A percentile compares a stretch with the other conserved stretches of the same genome.
These are phyloP conservation scores for Gallinago nigripennis DNA, from an alignment of 2,797 vertebrate genomes.

Conservation along the genomic window DNA sequence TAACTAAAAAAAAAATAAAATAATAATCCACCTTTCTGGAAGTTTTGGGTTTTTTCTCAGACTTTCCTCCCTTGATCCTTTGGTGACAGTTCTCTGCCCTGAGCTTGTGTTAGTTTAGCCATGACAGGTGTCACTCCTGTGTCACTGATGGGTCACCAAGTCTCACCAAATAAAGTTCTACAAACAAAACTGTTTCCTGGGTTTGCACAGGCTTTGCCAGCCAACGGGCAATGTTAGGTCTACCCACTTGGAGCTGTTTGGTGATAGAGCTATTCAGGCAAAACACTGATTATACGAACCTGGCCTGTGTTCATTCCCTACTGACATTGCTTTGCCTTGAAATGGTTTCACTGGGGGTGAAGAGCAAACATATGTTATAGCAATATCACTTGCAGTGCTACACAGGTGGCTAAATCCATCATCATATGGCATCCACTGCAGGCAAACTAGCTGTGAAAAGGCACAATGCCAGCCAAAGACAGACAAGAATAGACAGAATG, in stretches of 20 bases:
- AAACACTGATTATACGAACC: not conserved
- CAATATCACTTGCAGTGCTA: conserved; percentile 17
- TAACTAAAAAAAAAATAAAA: not conserved
- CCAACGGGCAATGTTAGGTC: not conserved
- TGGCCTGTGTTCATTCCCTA: not conserved
- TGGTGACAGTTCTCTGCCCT: not conserved
- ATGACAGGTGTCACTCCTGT: not conserved
- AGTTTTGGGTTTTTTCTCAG: not conserved
- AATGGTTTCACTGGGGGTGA: conserved; percentile 19
- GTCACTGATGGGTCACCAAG: not conserved
- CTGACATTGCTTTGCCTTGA: conserved; percentile 25
- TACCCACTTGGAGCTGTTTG: not conserved
- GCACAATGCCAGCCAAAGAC: conserved; percentile 23
- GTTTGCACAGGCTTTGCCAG: not conserved
- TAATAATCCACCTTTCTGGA: not conserved
- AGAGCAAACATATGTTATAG: conserved; percentile 58
- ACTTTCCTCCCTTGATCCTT: not conserved
- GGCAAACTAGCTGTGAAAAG: conserved; percentile 41
- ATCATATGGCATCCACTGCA: conserved; percentile 54
- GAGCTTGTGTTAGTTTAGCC: not conserved
- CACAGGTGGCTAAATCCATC: conserved; percentile 60
- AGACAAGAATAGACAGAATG: not conserved
- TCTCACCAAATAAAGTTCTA: not conserved
- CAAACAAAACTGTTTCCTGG: not conserved
- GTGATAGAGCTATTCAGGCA: not conserved